Evolutionary conservation across 2,113 vertebrate genomes (phyloP).

Genomic region (Amazona guildingii): DNA sequence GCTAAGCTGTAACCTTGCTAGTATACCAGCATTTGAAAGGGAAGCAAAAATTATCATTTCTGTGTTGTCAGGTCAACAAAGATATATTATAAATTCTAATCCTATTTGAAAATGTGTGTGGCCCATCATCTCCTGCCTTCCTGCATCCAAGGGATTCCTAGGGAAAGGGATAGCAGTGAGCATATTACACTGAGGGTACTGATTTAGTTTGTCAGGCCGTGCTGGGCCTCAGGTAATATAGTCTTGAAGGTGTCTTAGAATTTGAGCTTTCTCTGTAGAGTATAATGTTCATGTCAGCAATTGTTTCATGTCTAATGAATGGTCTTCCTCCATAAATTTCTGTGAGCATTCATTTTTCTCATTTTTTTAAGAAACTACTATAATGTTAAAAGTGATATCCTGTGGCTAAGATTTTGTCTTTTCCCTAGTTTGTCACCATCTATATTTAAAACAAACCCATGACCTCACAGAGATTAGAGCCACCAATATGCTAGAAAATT

Average conservation of each 20-base stretch:
- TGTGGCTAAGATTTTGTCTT: neutral
- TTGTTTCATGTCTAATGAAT: neutral
- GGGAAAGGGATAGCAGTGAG: neutral
- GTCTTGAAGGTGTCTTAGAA: neutral
- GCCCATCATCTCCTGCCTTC: neutral
- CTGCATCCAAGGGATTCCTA: neutral
- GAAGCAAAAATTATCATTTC: neutral
- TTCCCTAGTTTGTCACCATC: neutral
- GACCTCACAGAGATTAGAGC: neutral
- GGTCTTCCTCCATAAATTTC: neutral
- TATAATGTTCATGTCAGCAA: neutral
- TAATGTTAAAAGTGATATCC: neutral
- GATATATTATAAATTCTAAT: neutral
- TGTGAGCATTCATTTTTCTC: neutral
- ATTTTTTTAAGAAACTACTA: neutral
- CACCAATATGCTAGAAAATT: neutral
- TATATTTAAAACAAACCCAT: neutral
- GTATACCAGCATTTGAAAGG: neutral
- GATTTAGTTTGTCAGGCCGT: neutral
- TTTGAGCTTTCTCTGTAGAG: neutral
- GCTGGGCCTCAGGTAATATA: neutral
- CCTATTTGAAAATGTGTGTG: neutral
- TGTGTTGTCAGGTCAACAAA: neutral
- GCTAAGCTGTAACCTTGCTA: neutral
- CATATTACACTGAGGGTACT: fast-evolving